Percentiles rank a stretch among this genome's conserved stretches.
Conservation (phyloP, 2,888 invertebrate genomes). For the Allygus modestus region DNA sequence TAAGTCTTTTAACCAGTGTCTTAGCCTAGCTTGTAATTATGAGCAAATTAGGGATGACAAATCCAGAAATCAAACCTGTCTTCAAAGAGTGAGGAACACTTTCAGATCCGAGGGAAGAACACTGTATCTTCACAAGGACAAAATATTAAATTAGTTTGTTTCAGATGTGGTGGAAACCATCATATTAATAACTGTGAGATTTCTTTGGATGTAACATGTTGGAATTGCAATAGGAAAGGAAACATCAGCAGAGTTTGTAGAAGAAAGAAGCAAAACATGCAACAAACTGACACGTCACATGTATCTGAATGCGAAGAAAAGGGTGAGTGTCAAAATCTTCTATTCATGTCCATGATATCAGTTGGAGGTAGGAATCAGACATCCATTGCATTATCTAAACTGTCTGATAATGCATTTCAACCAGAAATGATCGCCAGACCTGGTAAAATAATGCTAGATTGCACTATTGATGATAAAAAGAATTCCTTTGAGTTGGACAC, state of each 20-base stretch:
- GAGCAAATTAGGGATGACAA: no score
- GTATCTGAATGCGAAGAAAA: neutral
- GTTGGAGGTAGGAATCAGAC: neutral
- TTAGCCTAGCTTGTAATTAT: no score
- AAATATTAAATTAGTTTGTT: no score
- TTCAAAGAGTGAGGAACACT: no score
- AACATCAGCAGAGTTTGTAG: neutral
- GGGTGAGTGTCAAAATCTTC: neutral
- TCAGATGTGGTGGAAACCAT: no score
- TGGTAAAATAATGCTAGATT: neutral
- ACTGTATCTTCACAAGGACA: no score
- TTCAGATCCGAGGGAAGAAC: no score
- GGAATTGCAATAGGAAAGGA: neutral
- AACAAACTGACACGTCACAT: neutral
- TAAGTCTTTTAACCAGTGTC: no score
- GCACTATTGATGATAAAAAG: neutral
- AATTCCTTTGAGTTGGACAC: slow-evolving; percentile 6
- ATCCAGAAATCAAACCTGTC: no score
- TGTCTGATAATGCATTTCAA: slow-evolving; percentile 6
- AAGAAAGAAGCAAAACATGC: slow-evolving; percentile 2
- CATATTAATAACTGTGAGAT: no score
- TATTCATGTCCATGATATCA: neutral
- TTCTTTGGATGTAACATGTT: neutral
- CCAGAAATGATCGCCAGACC: neutral
- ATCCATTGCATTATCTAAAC: neutral